Conservation (phyloP, 2,113 vertebrate species). For the Aegotheles bennettii region DNA sequence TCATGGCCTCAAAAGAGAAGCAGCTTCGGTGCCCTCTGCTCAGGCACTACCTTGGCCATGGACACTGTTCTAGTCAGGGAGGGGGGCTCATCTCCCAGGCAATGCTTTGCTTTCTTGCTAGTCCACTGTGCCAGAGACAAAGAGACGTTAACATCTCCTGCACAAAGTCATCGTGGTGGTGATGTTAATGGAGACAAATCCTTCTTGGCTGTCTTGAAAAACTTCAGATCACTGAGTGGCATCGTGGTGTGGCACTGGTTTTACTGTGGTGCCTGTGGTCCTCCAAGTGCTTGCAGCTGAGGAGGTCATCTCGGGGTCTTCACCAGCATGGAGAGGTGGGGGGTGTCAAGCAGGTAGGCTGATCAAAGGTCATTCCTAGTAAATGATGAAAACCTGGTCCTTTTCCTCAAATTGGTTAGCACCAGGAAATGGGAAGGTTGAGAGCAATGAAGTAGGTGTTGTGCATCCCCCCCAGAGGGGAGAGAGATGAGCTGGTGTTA, state of each 20-base stretch:
- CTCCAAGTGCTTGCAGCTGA: neutral
- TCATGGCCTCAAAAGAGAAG: neutral
- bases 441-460: neutral
- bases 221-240: neutral
- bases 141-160: neutral
- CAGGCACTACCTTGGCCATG: neutral
- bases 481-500: neutral
- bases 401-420: neutral
- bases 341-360: neutral
- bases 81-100: neutral
- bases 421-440: neutral
- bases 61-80: fast-evolving
- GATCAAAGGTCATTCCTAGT: neutral
- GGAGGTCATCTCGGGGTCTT: neutral
- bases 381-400: neutral
- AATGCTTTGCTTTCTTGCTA: neutral
- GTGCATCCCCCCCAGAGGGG: fast-evolving
- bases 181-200: neutral
- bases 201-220: neutral
- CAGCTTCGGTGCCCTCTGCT: neutral
- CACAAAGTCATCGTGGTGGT: neutral
- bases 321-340: neutral
- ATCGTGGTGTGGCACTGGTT: fast-evolving
- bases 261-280: neutral
- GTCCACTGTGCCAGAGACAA: fast-evolving